A percentile compares a stretch with the other conserved stretches of the same genome.
phyloP scores from a whole-genome alignment of 2,797 vertebrate genomes.

The Harpagifer antarcticus region DNA sequence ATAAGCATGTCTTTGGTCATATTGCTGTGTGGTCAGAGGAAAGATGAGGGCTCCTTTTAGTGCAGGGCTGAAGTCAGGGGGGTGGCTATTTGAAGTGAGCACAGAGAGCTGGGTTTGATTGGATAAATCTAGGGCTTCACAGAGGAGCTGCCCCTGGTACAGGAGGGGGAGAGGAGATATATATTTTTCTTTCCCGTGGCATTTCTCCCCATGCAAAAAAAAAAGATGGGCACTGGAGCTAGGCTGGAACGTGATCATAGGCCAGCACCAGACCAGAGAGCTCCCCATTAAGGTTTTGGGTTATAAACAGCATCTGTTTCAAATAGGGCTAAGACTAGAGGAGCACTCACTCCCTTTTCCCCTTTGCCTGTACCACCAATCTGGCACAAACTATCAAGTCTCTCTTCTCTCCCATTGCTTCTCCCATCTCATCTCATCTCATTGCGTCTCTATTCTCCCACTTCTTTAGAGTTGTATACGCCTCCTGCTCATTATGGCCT shows the following conservation, averaged over 20 bases:
- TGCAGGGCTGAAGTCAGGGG: slow-evolving; percentile 68
- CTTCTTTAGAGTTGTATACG: slow-evolving; percentile 74
- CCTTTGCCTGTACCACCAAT: slow-evolving; percentile 76
- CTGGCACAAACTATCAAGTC: slow-evolving; percentile 77
- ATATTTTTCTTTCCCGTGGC: slow-evolving; percentile 64
- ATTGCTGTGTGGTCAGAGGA: slow-evolving; percentile 80
- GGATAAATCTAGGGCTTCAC: slow-evolving; percentile 81
- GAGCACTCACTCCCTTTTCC: slow-evolving; percentile 75
- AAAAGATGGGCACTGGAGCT: slow-evolving; percentile 80
- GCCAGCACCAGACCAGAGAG: slow-evolving; percentile 81
- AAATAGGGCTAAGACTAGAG: slow-evolving; percentile 79
- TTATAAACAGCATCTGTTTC: slow-evolving; percentile 87
- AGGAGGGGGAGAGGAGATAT: slow-evolving; percentile 63
- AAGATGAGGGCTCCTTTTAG: slow-evolving; percentile 78
- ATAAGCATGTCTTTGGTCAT: slow-evolving; percentile 81
- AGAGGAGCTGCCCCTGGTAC: slow-evolving; percentile 77
- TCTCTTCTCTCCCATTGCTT: slow-evolving; percentile 66
- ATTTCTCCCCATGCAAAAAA: slow-evolving; percentile 73
- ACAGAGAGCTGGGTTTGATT: slow-evolving; percentile 77
- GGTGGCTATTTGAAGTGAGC: slow-evolving; percentile 79
- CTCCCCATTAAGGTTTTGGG: slow-evolving; percentile 82
- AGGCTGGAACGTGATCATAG: slow-evolving; percentile 85
- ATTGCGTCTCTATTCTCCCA: slow-evolving; percentile 73
- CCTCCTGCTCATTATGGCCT: slow-evolving; percentile 76
- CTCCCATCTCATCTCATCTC: slow-evolving; percentile 77